A percentile compares a stretch with the other conserved stretches of the same genome.
Evolutionary conservation across 2,113 vertebrate genomes (phyloP).

Genomic region (Morone chrysops): DNA sequence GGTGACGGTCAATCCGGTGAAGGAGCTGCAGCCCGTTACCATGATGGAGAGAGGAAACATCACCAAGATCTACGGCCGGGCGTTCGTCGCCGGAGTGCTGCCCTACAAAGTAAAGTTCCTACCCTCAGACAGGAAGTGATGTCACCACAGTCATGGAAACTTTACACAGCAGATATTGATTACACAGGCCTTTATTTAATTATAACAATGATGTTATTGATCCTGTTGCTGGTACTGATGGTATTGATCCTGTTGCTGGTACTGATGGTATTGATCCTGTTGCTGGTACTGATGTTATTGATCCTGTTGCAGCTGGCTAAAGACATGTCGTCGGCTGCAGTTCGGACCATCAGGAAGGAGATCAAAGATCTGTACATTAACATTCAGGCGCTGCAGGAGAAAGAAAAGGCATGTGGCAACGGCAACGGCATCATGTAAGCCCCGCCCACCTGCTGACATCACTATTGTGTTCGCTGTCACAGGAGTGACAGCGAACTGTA

Average conservation of each 20-base stretch:
- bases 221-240: no score
- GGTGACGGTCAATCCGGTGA: constrained; percentile 89
- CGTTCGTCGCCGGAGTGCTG: constrained; percentile 94
- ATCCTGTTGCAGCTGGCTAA: constrained; percentile 88
- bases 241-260: no score
- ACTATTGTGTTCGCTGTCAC: rapidly evolving
- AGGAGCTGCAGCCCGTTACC: constrained; percentile 89
- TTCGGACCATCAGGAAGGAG: constrained; percentile 93
- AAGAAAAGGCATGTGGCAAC: constrained; percentile 90
- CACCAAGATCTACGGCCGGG: constrained; percentile 94
- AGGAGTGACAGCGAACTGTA: no score
- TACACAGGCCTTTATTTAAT: rapidly evolving
- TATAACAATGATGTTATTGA: no score
- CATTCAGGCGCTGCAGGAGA: constrained; percentile 92
- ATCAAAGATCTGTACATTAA: constrained; percentile 94
- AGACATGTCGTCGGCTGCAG: constrained; percentile 93
- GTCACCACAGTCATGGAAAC: no score
- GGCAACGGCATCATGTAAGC: constrained; percentile 96
- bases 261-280: neutral
- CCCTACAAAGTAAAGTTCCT: constrained; percentile 90
- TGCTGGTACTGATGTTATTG: neutral
- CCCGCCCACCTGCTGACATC: constrained; percentile 9
- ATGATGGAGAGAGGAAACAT: constrained; percentile 93
- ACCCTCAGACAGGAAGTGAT: neutral
- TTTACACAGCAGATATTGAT: no score